phyloP scores from a whole-genome alignment of 2,113 vertebrate genomes.

The Ctenomys sociabilis region DNA sequence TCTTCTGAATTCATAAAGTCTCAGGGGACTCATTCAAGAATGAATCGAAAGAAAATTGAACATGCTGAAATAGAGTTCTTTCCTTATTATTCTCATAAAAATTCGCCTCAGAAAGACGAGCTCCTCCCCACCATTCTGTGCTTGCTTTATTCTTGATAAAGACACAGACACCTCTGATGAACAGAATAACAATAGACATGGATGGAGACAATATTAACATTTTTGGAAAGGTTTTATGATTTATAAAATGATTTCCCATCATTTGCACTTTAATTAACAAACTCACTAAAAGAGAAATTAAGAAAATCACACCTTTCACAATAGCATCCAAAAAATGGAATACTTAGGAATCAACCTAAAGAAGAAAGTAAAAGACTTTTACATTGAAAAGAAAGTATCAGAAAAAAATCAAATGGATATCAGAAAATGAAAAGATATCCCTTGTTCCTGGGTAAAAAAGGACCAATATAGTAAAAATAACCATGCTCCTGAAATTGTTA shows the following conservation, averaged over 20 bases:
- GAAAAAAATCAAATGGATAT: background rate
- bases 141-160: background rate
- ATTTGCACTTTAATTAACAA: background rate
- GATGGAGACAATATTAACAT: background rate
- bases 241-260: conserved; percentile 15
- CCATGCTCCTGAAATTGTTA: background rate
- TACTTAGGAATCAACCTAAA: background rate
- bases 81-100: conserved; percentile 29
- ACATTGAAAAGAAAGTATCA: background rate
- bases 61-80: background rate
- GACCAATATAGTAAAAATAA: background rate
- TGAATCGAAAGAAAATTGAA: conserved; percentile 36
- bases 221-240: conserved; percentile 42
- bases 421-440: background rate
- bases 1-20: background rate
- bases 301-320: background rate
- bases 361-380: background rate
- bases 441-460: background rate
- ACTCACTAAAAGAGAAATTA: background rate
- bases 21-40: conserved; percentile 55
- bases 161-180: background rate
- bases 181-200: background rate
- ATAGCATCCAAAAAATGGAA: background rate
- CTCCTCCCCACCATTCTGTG: background rate
- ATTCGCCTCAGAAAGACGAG: conserved; percentile 21